These are phyloP conservation scores for Phragmatobia fuliginosa DNA, from an alignment of 2,888 invertebrate species.

Conservation along the genomic window DNA sequence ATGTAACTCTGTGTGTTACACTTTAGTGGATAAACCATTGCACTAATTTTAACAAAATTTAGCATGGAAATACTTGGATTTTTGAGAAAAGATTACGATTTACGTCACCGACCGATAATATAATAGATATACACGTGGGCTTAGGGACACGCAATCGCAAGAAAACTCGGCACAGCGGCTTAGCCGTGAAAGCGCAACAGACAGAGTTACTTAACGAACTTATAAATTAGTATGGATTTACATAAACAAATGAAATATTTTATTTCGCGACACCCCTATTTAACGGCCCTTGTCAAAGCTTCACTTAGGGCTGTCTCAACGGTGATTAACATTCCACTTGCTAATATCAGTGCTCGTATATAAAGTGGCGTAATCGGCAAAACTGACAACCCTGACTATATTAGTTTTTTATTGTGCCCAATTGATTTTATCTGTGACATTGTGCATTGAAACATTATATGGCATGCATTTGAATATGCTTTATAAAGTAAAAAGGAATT, in stretches of 20 bases:
- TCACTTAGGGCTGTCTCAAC: constrained; percentile 56
- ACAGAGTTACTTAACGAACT: too few relatives aligned
- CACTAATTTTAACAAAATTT: too few relatives aligned
- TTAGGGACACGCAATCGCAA: too few relatives aligned
- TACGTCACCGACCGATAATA: too few relatives aligned
- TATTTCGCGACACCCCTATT: constrained; percentile 62
- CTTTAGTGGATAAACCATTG: too few relatives aligned
- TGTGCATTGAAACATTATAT: background rate
- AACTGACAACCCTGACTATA: constrained; percentile 60
- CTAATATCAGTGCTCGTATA: constrained; percentile 77
- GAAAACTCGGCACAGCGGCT: too few relatives aligned
- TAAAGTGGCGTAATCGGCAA: constrained; percentile 74
- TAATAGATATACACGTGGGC: too few relatives aligned
- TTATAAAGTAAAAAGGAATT: background rate
- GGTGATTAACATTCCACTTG: constrained; percentile 78
- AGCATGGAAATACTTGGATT: too few relatives aligned
- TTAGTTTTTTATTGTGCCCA: constrained; percentile 54
- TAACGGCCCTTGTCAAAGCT: constrained; percentile 57
- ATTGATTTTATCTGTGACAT: constrained; percentile 53
- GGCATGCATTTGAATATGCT: background rate
- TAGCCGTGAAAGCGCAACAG: too few relatives aligned
- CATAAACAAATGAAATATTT: background rate
- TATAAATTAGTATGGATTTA: too few relatives aligned
- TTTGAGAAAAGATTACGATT: too few relatives aligned
- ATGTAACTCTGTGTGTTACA: too few relatives aligned